These are phyloP conservation scores for Chroicocephalus ridibundus DNA, from an alignment of 2,113 vertebrate genomes.

Conservation along the genomic window DNA sequence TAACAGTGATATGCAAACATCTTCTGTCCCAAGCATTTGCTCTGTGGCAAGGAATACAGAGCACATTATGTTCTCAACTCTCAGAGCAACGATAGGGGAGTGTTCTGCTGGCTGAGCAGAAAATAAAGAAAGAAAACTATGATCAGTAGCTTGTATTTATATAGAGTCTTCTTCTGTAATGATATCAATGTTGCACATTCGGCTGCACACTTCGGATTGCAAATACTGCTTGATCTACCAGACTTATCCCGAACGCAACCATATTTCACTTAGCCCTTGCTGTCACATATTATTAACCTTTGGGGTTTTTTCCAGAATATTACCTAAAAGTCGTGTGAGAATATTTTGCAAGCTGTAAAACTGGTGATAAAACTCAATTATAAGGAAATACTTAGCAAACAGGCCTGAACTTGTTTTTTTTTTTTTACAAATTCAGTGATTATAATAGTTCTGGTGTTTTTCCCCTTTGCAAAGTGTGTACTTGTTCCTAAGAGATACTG, in stretches of 20 bases:
- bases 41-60: constrained; percentile 26
- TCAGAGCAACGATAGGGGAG: neutral
- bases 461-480: neutral
- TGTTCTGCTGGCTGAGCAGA: neutral
- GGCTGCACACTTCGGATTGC: neutral
- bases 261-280: neutral
- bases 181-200: neutral
- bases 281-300: neutral
- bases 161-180: neutral
- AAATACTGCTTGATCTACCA: neutral
- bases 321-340: neutral
- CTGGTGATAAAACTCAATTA: neutral
- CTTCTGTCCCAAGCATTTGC: constrained; percentile 14
- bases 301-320: neutral
- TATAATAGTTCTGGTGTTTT: neutral
- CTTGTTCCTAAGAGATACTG: constrained; percentile 12
- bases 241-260: neutral
- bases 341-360: neutral
- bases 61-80: constrained; percentile 9
- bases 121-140: neutral
- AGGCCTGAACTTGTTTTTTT: neutral
- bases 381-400: neutral
- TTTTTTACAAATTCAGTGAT: neutral
- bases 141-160: neutral
- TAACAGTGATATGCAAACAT: constrained; percentile 34